Base-by-base conservation (phyloP, 2,797 vertebrate species). In the Cirrhinus molitorella region DNA sequence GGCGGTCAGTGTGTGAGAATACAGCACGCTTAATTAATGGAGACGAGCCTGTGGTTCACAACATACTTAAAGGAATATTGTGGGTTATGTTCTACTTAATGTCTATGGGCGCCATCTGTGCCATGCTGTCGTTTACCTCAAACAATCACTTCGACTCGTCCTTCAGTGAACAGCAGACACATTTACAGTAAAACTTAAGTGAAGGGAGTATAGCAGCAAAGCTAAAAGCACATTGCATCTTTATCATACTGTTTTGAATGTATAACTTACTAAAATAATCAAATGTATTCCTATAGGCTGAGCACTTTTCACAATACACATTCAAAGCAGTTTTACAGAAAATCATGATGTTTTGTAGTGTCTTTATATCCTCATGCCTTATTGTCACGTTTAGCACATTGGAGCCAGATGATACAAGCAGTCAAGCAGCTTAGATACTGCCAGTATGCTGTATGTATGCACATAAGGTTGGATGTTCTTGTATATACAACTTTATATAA, bases 1-100 rank as follows among this genome's bases (percentile, higher is more conserved):
- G 55, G 66, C 40, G 16, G 57, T 45, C 73, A 76, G 65, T 25
- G 21, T 83, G 85, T 86, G 83, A 77, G 83, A 79, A 89, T 75
- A 43, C 47, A 17, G 70, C 67, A 63, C 14, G 16, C 34, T 61
- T n/a, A 53, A 82, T 85, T 78, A 43, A 74, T 66, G 80, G 59
- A 74, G 59, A 82, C 28, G 0, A 51, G 59, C 14, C 57, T 51
- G 43, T 51, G 45, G 43, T 43, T 66, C 71, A 55, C 23, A 83
- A 76, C 72, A 67, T 83, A 66, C 72, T 82, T 28, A 74, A 53
- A 75, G 79, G n/a, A 70, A 57, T 68, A 70, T 63, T 53, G 13
- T n/a, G 11, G 31, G 45, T 16, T 28, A 43, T 66, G 28, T 82
- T 66, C 31, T 0, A 49, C 17, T 66, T 65, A 34, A 65, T 47